A percentile compares a stretch with the other conserved stretches of the same genome.
Conservation (phyloP, 2,888 invertebrate species). For the Saturnia japonica region DNA sequence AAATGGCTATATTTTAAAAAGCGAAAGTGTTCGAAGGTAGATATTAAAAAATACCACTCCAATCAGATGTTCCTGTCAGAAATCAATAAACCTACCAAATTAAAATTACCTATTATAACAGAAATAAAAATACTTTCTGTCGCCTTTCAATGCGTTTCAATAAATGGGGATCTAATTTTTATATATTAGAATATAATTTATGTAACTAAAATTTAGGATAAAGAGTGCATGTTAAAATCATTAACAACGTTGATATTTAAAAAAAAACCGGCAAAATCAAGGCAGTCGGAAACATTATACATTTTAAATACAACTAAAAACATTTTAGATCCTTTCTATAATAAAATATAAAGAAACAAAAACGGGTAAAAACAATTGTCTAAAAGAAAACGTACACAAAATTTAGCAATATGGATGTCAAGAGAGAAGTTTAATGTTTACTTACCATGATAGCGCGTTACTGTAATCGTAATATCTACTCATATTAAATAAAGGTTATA, state of each 20-base stretch:
- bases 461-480: constrained; percentile 81
- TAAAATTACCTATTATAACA: neutral
- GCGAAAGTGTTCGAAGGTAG: neutral
- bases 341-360: constrained; percentile 4
- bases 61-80: neutral
- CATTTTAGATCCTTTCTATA: neutral
- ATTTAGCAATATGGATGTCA: constrained; percentile 74
- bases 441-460: constrained; percentile 81
- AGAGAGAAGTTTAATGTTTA: constrained; percentile 47
- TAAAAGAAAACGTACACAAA: constrained; percentile 64
- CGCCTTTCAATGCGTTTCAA: neutral
- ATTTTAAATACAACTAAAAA: constrained; percentile 13
- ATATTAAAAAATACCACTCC: neutral
- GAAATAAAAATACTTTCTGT: neutral
- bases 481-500: constrained; percentile 69
- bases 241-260: constrained; percentile 28
- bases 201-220: constrained; percentile 28
- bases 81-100: neutral
- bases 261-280: constrained; percentile 24
- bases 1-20: neutral
- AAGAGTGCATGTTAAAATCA: constrained; percentile 8
- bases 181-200: neutral
- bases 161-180: neutral
- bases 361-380: constrained; percentile 31
- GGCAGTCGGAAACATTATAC: neutral